These are phyloP conservation scores for Sebastes jordani DNA, from an alignment of 2,797 vertebrate species.

Conservation along the genomic window DNA sequence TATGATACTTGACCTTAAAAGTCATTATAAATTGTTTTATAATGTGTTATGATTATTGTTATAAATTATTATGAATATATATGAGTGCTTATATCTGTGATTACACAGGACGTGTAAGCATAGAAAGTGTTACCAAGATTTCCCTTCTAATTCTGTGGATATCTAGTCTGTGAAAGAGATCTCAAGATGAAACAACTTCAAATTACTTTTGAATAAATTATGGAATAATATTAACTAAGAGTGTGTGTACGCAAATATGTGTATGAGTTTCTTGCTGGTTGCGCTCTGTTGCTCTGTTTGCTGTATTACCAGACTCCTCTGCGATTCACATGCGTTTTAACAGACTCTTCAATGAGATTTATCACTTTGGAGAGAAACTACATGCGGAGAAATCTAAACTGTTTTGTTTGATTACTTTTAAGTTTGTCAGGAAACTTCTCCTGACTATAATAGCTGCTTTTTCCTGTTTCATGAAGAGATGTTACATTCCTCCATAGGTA, in stretches of 20 bases:
- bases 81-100: no score
- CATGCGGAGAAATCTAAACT: background rate
- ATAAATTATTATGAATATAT: no score
- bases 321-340: background rate
- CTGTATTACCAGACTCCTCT: background rate
- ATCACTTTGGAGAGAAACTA: background rate
- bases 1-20: no score
- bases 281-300: slow-evolving; percentile 2
- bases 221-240: background rate
- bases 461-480: no score
- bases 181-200: background rate
- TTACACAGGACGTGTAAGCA: no score
- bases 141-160: background rate
- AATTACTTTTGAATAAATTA: background rate
- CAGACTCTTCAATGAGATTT: background rate
- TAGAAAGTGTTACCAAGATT: no score
- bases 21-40: no score
- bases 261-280: background rate
- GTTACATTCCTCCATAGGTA: no score
- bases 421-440: background rate
- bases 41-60: no score
- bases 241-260: background rate
- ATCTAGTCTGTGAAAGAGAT: background rate
- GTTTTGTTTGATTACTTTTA: background rate
- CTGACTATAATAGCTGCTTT: background rate